Conservation (phyloP, 2,113 vertebrate species). For the Anser brachyrhynchus region DNA sequence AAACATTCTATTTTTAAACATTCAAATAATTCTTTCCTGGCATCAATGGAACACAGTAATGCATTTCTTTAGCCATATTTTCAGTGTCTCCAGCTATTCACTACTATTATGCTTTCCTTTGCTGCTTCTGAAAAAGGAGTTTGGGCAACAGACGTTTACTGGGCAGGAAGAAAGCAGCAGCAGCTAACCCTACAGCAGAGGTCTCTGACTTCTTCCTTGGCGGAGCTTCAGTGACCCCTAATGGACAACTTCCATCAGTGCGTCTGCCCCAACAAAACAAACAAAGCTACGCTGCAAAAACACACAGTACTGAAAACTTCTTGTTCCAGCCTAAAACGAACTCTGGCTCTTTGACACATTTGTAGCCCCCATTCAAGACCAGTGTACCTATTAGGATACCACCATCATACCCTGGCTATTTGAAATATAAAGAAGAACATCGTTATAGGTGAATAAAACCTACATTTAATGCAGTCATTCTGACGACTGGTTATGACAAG, state of each 20-base stretch:
- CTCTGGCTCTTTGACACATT: not conserved
- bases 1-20: not conserved
- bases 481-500: not conserved
- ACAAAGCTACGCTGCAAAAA: rapidly evolving
- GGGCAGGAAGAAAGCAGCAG: rapidly evolving
- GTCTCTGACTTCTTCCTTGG: rapidly evolving
- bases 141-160: not conserved
- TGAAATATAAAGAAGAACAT: not conserved
- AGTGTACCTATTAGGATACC: not conserved
- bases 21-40: not conserved
- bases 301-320: rapidly evolving
- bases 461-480: rapidly evolving
- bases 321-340: rapidly evolving
- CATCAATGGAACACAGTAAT: not conserved
- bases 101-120: rapidly evolving
- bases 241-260: not conserved
- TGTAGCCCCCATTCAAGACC: not conserved
- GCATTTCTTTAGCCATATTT: not conserved
- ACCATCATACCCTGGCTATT: rapidly evolving
- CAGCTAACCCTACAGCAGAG: rapidly evolving
- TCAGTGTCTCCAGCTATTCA: not conserved
- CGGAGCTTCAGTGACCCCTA: slow-evolving; percentile 54
- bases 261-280: not conserved
- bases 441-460: not conserved
- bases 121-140: not conserved